Evolutionary conservation across 2,797 vertebrate species (phyloP).

Genomic region (Adelosebastes latens): DNA sequence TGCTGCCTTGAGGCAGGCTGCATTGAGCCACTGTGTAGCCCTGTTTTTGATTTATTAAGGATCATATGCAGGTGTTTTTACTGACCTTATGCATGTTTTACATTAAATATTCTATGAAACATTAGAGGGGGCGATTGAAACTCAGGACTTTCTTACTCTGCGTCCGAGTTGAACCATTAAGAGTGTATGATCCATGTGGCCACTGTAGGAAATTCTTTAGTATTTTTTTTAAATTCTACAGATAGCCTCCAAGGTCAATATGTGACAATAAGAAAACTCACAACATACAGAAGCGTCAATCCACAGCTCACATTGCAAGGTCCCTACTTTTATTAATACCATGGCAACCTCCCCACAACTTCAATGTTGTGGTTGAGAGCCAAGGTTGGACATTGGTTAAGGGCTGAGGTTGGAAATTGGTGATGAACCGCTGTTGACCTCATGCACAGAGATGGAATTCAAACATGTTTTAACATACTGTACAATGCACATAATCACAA

Average conservation of each 20-base stretch:
- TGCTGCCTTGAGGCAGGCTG: too few species aligned
- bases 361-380: not conserved
- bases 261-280: not conserved
- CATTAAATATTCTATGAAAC: not conserved
- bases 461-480: not conserved
- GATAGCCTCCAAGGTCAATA: not conserved
- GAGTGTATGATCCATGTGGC: not conserved
- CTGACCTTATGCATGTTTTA: not conserved
- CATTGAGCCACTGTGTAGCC: too few species aligned
- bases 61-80: not conserved
- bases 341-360: slow-evolving; percentile 3
- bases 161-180: not conserved
- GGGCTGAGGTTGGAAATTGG: not conserved
- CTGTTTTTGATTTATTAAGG: not conserved
- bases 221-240: not conserved
- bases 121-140: not conserved
- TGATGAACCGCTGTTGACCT: not conserved
- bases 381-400: not conserved
- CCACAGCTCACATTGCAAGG: not conserved
- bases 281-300: not conserved
- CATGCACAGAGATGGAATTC: not conserved
- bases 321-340: slow-evolving; percentile 7
- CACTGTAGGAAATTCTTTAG: not conserved
- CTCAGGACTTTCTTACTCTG: too few species aligned
- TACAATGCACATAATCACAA: not conserved